A percentile compares a stretch with the other conserved stretches of the same genome.
These are phyloP conservation scores for Tridacna gigas DNA, from an alignment of 2,888 invertebrate species.

Conservation along the genomic window DNA sequence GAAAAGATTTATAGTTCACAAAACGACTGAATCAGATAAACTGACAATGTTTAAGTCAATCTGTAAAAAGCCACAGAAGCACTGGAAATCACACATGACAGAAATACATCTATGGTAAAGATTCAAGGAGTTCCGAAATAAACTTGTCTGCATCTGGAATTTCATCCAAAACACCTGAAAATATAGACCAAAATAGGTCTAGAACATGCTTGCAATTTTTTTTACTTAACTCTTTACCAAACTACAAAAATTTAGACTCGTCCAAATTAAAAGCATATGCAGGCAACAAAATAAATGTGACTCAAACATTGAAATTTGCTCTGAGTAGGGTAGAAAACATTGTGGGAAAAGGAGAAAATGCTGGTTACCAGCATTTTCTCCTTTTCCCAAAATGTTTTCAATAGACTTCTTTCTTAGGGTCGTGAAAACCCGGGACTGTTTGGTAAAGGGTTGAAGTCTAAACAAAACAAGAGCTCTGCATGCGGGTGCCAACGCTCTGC, in stretches of 20 bases:
- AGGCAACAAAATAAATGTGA: too few relatives aligned
- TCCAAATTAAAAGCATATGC: too few relatives aligned
- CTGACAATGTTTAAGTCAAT: neutral
- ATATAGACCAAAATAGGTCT: slow-evolving; percentile 52
- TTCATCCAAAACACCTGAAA: slow-evolving; percentile 89
- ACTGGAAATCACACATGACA: neutral
- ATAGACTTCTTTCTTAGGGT: too few relatives aligned
- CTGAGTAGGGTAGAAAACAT: neutral
- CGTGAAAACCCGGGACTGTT: too few relatives aligned
- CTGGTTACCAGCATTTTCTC: too few relatives aligned
- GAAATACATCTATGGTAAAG: slow-evolving; percentile 59
- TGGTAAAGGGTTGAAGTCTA: too few relatives aligned
- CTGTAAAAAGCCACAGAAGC: neutral
- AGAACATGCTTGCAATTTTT: neutral
- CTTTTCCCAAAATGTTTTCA: too few relatives aligned
- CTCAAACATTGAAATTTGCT: too few relatives aligned
- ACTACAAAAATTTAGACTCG: neutral
- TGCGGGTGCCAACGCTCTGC: too few relatives aligned
- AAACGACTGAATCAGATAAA: neutral
- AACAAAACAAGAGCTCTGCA: too few relatives aligned
- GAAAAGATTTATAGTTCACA: neutral
- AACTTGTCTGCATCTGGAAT: slow-evolving; percentile 89
- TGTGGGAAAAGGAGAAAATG: too few relatives aligned
- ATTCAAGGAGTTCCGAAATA: slow-evolving; percentile 86
- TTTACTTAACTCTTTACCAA: neutral